phyloP scores from a whole-genome alignment of 2,888 invertebrate genomes.

The Chalcosyrphus nemorum region DNA sequence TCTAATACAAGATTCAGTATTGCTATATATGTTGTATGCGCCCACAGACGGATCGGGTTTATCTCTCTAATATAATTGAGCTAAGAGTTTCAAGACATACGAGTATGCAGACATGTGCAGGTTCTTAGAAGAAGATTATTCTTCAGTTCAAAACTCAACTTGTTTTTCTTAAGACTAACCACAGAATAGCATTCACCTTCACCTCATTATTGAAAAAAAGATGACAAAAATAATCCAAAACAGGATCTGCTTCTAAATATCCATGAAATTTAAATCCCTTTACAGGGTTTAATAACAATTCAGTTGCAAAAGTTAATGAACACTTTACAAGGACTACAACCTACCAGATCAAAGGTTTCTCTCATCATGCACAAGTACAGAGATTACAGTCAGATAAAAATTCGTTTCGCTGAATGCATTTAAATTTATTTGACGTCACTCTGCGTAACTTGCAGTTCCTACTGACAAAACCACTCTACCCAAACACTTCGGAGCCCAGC shows the following conservation, averaged over 20 bases:
- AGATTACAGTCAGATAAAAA: neutral
- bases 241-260: neutral
- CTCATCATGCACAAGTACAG: slow-evolving; percentile 18
- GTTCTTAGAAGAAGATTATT: no score
- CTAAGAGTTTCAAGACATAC: no score
- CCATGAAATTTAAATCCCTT: neutral
- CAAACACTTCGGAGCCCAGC: neutral
- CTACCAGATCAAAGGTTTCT: slow-evolving; percentile 18
- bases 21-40: no score
- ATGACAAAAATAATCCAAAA: neutral
- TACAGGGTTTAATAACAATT: neutral
- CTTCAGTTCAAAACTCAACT: no score
- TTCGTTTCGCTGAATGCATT: neutral
- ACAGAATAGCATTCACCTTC: neutral
- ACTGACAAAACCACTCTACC: neutral
- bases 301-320: neutral
- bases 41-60: no score
- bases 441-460: neutral
- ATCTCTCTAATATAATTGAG: no score
- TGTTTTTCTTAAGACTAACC: neutral
- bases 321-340: slow-evolving; percentile 22
- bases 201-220: neutral
- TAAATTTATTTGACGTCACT: slow-evolving; percentile 5
- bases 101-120: no score
- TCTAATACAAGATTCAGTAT: no score